Evolutionary conservation across 2,888 invertebrate genomes (phyloP), one percentile per base, ranked within the genome.

Genomic region (Pseudanteris insignis): DNA sequence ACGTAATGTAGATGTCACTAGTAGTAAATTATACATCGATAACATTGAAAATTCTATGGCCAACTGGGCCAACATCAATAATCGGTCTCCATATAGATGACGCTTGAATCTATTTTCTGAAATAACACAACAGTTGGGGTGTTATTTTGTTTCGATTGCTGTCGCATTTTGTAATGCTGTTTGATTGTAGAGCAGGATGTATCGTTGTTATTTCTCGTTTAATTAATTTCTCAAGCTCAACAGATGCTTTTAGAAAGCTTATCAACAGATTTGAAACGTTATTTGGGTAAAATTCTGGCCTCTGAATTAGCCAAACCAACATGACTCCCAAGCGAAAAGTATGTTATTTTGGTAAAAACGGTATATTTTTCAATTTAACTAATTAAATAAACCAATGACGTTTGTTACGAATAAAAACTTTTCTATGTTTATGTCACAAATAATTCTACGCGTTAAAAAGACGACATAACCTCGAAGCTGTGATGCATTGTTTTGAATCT

Each of bases 281-380:
- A 18, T 15, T 15, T 37, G 8, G n/a, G 2, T 8, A 26, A 36
- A 33, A 29, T 28, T 9, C 13, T 13, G 18, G 6, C 9, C 10
- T 8, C 9, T 38, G 38, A 37, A 28, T 37, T 51, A 64, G 50
- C 53, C 57, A 25, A 51, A 40, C 40, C 58, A 72, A 64, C 59
- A 78, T 78, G 78, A 78, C 77, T 48, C 78, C 78, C 5, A 78
- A 78, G 68, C 74, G 78, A 55, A 78, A 78, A 70, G 78, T 75
- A 70, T 40, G 68, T 67, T 14, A 34, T 34, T 34, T n/a, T n/a
- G n/a, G n/a, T n/a, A n/a, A n/a, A n/a, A n/a, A n/a, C n/a, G n/a
- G n/a, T n/a, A n/a, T n/a, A n/a, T n/a, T n/a, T n/a, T n/a, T n/a
- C n/a, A n/a, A n/a, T n/a, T n/a, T n/a, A n/a, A n/a, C n/a, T n/a